Conservation (phyloP, 2,888 invertebrate genomes). For the Linnaemya vulpina region DNA sequence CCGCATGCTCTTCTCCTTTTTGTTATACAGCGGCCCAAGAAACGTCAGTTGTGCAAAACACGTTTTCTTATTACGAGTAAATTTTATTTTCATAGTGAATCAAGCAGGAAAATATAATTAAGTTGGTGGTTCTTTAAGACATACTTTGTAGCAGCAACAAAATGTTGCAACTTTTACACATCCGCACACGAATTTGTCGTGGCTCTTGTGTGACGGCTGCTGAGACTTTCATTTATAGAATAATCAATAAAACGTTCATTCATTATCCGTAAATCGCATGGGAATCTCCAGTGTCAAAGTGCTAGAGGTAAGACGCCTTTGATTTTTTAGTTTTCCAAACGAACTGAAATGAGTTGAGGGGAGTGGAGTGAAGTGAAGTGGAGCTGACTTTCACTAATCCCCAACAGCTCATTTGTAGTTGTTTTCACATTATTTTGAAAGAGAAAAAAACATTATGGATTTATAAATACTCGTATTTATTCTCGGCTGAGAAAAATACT, state of each 20-base stretch:
- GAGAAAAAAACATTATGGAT: too few relatives aligned
- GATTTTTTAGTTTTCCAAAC: not conserved
- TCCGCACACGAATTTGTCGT: not conserved
- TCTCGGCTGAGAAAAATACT: not conserved
- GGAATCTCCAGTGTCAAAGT: slow-evolving; percentile 1
- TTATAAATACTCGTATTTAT: too few relatives aligned
- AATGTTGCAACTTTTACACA: slow-evolving; percentile 12
- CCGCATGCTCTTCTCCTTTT: not conserved
- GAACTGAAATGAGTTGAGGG: not conserved
- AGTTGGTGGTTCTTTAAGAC: not conserved
- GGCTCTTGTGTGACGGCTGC: not conserved
- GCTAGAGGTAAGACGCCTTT: slow-evolving; percentile 36
- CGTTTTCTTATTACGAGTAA: not conserved
- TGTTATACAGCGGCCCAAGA: not conserved
- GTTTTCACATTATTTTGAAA: not conserved
- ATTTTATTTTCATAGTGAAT: not conserved
- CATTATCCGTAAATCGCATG: not conserved
- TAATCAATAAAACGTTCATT: slow-evolving; percentile 47
- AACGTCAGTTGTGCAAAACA: slow-evolving; percentile 23
- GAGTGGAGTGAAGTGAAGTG: too few relatives aligned
- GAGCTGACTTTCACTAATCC: not conserved
- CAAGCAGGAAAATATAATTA: not conserved
- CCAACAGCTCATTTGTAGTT: not conserved
- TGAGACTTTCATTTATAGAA: slow-evolving; percentile 13
- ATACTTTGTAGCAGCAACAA: not conserved